Percentiles rank a stretch among this genome's conserved stretches.
Conservation (phyloP, 1,140 invertebrate genomes). For the Pseudobourletiella spinata region DNA sequence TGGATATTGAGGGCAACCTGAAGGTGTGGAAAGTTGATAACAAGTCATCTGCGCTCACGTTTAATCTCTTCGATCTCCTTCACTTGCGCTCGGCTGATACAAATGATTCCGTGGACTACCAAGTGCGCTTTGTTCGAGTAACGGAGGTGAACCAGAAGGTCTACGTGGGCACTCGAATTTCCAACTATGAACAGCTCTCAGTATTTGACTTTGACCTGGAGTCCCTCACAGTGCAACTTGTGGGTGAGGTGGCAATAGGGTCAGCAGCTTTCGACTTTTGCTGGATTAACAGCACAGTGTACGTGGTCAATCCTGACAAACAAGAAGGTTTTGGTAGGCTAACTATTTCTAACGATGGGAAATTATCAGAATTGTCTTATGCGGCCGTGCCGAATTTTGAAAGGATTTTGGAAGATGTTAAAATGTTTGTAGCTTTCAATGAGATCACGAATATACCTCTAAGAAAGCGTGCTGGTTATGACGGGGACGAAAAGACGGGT, state of each 20-base stretch:
- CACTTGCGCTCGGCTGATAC: neutral
- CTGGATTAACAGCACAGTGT: neutral
- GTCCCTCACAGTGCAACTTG: neutral
- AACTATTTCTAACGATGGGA: neutral
- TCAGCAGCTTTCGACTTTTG: constrained; percentile 1
- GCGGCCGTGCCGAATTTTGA: neutral
- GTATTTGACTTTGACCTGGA: constrained; percentile 7
- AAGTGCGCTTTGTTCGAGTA: constrained; percentile 1
- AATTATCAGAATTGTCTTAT: neutral
- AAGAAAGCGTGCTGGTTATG: neutral
- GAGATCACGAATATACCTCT: neutral
- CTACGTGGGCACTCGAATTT: neutral
- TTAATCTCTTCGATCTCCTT: constrained; percentile 3
- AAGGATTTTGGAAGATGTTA: neutral
- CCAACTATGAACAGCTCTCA: neutral
- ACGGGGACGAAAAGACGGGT: neutral
- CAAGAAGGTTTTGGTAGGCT: neutral
- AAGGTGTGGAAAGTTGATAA: constrained; percentile 1
- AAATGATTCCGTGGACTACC: neutral
- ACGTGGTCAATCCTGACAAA: neutral
- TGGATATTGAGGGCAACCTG: constrained; percentile 3
- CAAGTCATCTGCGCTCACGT: neutral
- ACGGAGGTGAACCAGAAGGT: neutral
- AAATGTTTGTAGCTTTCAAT: neutral
- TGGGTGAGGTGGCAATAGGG: neutral